Evolutionary conservation across 2,113 vertebrate species (phyloP).

Genomic region (Phalacrocorax pelagicus): DNA sequence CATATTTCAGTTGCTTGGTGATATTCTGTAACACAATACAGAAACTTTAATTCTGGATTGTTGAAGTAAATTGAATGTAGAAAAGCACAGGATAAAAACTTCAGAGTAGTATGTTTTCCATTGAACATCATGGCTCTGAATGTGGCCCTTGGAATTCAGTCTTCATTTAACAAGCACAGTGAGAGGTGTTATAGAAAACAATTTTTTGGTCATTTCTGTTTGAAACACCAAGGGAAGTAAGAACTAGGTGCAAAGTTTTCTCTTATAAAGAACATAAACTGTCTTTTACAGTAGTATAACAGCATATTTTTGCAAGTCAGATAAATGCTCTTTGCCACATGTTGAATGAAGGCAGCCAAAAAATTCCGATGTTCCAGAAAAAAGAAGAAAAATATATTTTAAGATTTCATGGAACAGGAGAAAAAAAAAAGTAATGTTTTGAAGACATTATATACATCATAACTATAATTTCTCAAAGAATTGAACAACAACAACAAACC

Average conservation of each 20-base stretch:
- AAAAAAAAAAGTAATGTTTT: not conserved
- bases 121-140: not conserved
- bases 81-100: not conserved
- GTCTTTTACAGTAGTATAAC: not conserved
- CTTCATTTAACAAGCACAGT: not conserved
- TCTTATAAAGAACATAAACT: not conserved
- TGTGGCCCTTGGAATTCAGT: not conserved
- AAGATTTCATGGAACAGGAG: not conserved
- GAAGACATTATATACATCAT: not conserved
- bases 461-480: not conserved
- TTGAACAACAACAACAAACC: not conserved
- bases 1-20: not conserved
- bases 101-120: rapidly evolving
- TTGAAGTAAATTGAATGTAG: not conserved
- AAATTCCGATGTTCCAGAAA: not conserved
- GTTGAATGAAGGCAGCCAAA: not conserved
- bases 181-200: not conserved
- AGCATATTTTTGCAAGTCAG: not conserved
- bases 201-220: not conserved
- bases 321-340: not conserved
- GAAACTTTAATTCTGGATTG: not conserved
- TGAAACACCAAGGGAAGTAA: not conserved
- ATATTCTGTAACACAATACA: not conserved
- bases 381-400: not conserved
- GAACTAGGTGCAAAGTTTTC: not conserved